These are phyloP conservation scores for Corythoichthys intestinalis DNA, from an alignment of 2,113 vertebrate species.

Conservation along the genomic window DNA sequence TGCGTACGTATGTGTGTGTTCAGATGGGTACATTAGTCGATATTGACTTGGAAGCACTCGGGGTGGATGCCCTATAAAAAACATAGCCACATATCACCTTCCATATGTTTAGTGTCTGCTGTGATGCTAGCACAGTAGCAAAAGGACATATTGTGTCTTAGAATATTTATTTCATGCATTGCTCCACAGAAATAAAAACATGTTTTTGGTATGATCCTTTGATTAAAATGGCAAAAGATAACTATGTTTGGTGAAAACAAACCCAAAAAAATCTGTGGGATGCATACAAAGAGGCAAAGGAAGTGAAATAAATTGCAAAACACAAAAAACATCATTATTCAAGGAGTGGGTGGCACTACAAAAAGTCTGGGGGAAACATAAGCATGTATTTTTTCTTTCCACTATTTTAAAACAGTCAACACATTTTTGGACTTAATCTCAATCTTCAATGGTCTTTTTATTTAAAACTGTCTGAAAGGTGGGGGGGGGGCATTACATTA, in stretches of 20 bases:
- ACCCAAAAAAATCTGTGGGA: background rate
- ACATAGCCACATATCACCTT: background rate
- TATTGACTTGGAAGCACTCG: slow-evolving; percentile 7
- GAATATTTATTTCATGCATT: slow-evolving; percentile 11
- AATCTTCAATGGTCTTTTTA: background rate
- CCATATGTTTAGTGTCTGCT: background rate
- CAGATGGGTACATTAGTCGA: slow-evolving; percentile 11
- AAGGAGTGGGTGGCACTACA: background rate
- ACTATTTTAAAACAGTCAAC: background rate
- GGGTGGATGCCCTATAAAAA: background rate
- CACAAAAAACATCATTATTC: background rate
- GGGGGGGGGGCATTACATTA: too few relatives aligned
- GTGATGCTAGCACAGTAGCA: background rate
- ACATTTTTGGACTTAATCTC: background rate
- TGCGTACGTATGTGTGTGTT: background rate
- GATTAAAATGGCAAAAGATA: slow-evolving; percentile 18
- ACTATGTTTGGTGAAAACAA: background rate
- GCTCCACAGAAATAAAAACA: background rate
- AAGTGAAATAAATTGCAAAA: background rate
- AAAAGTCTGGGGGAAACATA: background rate
- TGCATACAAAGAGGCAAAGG: background rate
- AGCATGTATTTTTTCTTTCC: slow-evolving; percentile 6
- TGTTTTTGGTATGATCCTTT: background rate
- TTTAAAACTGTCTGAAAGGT: background rate
- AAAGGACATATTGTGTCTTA: background rate